Evolutionary conservation across 1,140 invertebrate genomes (phyloP).

Genomic region (Drosophila equinoxialis): DNA sequence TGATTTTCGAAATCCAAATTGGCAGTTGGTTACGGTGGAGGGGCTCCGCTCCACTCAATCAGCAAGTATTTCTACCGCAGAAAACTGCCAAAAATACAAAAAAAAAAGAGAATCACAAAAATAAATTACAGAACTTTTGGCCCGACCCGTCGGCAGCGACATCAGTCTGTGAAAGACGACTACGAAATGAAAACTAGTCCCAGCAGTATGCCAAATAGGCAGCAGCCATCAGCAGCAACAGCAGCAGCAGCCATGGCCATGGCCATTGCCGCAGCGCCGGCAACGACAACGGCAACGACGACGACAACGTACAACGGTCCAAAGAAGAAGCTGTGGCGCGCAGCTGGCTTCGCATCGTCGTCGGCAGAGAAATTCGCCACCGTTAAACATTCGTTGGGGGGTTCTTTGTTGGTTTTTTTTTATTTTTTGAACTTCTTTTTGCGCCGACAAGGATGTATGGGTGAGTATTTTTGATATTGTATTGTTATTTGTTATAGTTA

Average conservation of each 20-base stretch:
- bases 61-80: not conserved
- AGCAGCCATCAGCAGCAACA: slow-evolving; percentile 20
- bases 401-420: not conserved
- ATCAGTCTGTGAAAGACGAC: slow-evolving; percentile 66
- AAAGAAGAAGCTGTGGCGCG: slow-evolving; percentile 14
- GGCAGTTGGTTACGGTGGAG: not conserved
- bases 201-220: slow-evolving; percentile 69
- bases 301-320: not conserved
- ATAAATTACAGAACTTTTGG: slow-evolving; percentile 25
- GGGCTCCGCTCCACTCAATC: not conserved
- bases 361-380: slow-evolving; percentile 32
- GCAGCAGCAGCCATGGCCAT: slow-evolving; percentile 25
- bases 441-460: not conserved
- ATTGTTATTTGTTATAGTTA: slow-evolving; percentile 1
- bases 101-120: not conserved
- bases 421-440: not conserved
- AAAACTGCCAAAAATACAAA: slow-evolving; percentile 41
- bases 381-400: slow-evolving; percentile 39
- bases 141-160: slow-evolving; percentile 61
- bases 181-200: slow-evolving; percentile 74
- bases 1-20: not conserved
- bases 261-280: slow-evolving; percentile 5
- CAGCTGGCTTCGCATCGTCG: slow-evolving; percentile 37
- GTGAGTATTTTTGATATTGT: not conserved
- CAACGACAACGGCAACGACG: no score